Base-by-base conservation (phyloP, 2,888 invertebrate species). In the Pyralis farinalis region DNA sequence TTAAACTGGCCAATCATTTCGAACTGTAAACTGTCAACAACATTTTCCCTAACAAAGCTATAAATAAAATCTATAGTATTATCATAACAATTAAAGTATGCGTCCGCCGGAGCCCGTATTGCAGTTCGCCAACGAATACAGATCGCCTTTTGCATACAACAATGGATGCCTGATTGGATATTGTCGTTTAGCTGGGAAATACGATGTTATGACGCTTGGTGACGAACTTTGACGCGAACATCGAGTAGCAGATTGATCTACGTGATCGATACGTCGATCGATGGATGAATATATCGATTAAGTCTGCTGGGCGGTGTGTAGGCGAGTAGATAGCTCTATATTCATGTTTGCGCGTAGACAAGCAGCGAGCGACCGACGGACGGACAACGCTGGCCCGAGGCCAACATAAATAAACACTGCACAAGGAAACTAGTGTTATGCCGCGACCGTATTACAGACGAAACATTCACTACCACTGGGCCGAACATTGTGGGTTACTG, bases 391-490 rank as follows among this genome's bases (percentile, higher is more conserved):
- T 88, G 87, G 87, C 87, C 47, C 52, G 45, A 44, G 40, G 85
- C 87, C 87, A 88, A 87, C 60, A 77, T 81, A 87, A 88, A 84
- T 83, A 88, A 87, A 87, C 86, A 85, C 81, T 83, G 85, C 85
- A 86, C 86, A 86, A 84, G 87, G 87, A 84, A 88, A 86, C 86
- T 87, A 85, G 85, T 86, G 86, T 86, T 86, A 82, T 81, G 85
- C 87, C 87, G 86, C 87, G 86, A 77, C 85, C 85, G 86, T 84
- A 79, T 77, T 85, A 83, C 81, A 86, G 84, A 86, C 86, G 78
- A 79, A 86, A 87, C 85, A 86, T 86, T 86, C 86, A 80, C 82
- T 83, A 84, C 79, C 82, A 84, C 76, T 81, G 81, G 83, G 78
- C 79, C 81, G 86, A 77, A 71, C 71, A 81, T 83, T 85, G 85